A percentile compares a stretch with the other conserved stretches of the same genome.
phyloP scores from a whole-genome alignment of 2,113 vertebrate genomes.

The Melanostigma gelatinosum region DNA sequence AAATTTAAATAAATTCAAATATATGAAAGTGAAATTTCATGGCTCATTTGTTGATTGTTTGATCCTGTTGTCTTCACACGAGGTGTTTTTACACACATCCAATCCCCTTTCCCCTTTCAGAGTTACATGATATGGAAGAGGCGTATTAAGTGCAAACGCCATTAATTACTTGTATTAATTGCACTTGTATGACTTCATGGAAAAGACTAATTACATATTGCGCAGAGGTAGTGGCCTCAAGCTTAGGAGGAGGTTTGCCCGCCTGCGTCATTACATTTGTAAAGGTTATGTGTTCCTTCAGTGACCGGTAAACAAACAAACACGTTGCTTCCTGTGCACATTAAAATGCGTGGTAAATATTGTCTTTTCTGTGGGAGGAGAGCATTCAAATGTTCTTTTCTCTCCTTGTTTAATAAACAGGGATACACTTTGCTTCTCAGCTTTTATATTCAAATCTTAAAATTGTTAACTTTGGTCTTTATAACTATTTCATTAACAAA shows the following conservation, averaged over 20 bases:
- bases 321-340: background rate
- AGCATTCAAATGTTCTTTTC: background rate
- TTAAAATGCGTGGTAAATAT: background rate
- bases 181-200: background rate
- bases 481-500: background rate
- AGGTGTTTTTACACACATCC: background rate
- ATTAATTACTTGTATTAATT: background rate
- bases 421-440: background rate
- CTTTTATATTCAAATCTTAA: background rate
- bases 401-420: background rate
- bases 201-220: too few relatives aligned
- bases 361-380: background rate
- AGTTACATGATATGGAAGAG: background rate
- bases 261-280: background rate
- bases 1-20: conserved; percentile 19
- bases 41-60: background rate
- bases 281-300: background rate
- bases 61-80: background rate
- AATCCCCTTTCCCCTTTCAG: background rate
- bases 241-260: background rate
- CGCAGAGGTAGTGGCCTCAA: too few relatives aligned
- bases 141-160: background rate
- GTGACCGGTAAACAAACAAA: too few relatives aligned
- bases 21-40: background rate
- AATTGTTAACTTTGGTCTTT: background rate